phyloP scores from a whole-genome alignment of 2,888 invertebrate species.

The Hetaerina titia region DNA sequence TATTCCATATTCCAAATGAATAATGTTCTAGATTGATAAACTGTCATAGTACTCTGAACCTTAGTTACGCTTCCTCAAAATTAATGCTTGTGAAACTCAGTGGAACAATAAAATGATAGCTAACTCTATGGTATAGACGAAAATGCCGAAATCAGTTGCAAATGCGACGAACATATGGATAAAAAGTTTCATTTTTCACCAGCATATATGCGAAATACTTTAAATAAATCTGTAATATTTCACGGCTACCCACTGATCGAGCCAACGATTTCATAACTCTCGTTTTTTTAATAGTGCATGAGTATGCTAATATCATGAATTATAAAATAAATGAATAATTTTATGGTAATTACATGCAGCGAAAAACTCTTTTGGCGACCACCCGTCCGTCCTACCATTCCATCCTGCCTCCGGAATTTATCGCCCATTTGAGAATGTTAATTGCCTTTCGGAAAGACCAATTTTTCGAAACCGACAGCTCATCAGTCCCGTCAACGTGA shows the following conservation, averaged over 20 bases:
- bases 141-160: too few species aligned
- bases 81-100: too few species aligned
- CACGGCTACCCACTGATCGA: neutral
- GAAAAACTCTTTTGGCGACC: conserved; percentile 47
- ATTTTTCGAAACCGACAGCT: neutral
- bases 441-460: conserved; percentile 49
- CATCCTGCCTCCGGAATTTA: conserved; percentile 38
- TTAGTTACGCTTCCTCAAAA: too few species aligned
- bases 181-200: too few species aligned
- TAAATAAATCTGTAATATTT: neutral
- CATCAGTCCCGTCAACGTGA: conserved; percentile 57
- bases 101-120: too few species aligned
- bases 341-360: conserved; percentile 55
- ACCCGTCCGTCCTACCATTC: conserved; percentile 32
- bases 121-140: too few species aligned
- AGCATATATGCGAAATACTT: neutral
- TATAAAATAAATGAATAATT: conserved; percentile 63
- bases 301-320: conserved; percentile 58
- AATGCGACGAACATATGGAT: too few species aligned
- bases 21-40: too few species aligned
- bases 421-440: conserved; percentile 64
- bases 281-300: neutral
- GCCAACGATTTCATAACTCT: neutral
- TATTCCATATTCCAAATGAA: too few species aligned
- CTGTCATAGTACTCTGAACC: too few species aligned